Evolutionary conservation across 2,888 invertebrate genomes (phyloP).

Genomic region (Coelinius sp.): DNA sequence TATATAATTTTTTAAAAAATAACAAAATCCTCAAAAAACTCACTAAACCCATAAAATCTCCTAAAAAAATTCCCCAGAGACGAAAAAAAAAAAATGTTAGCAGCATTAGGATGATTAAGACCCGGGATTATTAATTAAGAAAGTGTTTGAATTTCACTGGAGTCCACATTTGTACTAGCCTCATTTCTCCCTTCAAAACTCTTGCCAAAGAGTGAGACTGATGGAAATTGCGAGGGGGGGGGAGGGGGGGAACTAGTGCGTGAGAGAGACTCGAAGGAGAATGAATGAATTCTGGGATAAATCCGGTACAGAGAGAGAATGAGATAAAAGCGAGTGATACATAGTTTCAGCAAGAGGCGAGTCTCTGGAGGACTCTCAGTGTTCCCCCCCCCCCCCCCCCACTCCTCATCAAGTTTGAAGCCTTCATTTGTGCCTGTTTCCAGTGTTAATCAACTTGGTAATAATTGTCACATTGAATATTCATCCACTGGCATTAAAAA

Average conservation of each 20-base stretch:
- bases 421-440: conserved; percentile 42
- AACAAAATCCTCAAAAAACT: background rate
- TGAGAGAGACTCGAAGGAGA: background rate
- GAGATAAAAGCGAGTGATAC: conserved; percentile 32
- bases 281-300: too few species aligned
- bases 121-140: conserved; percentile 29
- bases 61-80: background rate
- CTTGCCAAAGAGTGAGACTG: background rate
- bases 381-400: background rate
- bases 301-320: conserved; percentile 19
- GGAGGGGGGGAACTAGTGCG: too few species aligned
- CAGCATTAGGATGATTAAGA: conserved; percentile 29
- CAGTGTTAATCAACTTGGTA: conserved; percentile 41
- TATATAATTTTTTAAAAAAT: too few species aligned
- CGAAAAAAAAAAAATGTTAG: background rate
- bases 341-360: conserved; percentile 23
- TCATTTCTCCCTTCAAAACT: background rate
- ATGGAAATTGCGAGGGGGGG: too few species aligned
- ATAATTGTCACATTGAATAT: conserved; percentile 40
- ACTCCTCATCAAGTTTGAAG: conserved; percentile 15
- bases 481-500: conserved; percentile 32
- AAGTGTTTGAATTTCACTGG: conserved; percentile 31
- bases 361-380: conserved; percentile 28
- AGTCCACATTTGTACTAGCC: background rate
- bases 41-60: background rate